Base-by-base conservation (phyloP, 2,797 vertebrate species). In the Malurus leucopterus region DNA sequence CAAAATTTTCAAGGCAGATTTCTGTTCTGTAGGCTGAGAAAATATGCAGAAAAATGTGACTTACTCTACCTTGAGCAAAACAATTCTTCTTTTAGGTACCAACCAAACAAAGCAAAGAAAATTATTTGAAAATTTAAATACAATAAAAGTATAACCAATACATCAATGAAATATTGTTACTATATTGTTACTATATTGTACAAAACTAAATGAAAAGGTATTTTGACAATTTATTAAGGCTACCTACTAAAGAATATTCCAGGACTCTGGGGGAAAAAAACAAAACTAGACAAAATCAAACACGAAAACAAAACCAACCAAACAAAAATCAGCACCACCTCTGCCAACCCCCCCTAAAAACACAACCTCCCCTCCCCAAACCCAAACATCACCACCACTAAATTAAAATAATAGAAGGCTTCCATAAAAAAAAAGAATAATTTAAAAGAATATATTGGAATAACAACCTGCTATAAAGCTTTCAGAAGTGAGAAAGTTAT, bases 331-430 rank as follows among this genome's bases (percentile, higher is more conserved):
- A 36, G 36, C 36, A 36, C 36, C 36, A 36, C 36, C 36, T 36
- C 36, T 36, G 36, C 36, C 36, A 36, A 36, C 44, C 23, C 23
- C 46, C 46, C 9, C 14, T 41, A 9, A 30, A 67, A 29, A 3
- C 3, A 6, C 36, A 36, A 36, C 8, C 3, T 4, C 2, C 7
- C 13, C 8, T 2, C 2, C 2, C 5, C 13, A 26, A 67, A 18
- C 4, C 8, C 11, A 36, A 70, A 24, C 2, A 13, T 2, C 5
- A 29, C 8, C 4, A 9, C 3, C 5, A 8, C 1, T 5, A 63
- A 38, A 24, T 38, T 23, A 38, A 7, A 30, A 41, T 30, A 30
- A 22, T 7, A 32, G 10, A 49, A 27, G 0, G 0, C 8, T 44
- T 58, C 23, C 5, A 47, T 29, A 55, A 63, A 11, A 59, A 11